Percentiles rank a stretch among this genome's conserved stretches.
phyloP scores from a whole-genome alignment of 1,140 invertebrate species.

The Myzus persicae region DNA sequence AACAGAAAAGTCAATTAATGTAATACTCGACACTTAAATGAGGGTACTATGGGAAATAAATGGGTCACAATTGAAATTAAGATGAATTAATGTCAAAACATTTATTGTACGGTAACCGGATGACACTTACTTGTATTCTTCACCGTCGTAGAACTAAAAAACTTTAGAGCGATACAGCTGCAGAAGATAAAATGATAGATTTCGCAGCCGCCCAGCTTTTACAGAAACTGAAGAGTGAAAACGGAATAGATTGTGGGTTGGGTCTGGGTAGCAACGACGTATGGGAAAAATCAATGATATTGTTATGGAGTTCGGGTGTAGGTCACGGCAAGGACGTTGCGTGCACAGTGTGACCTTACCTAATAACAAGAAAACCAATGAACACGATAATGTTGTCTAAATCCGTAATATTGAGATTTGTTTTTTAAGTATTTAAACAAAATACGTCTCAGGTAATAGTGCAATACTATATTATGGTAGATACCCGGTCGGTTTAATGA shows the following conservation, averaged over 20 bases:
- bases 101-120: neutral
- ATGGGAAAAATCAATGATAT: slow-evolving; percentile 40
- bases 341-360: slow-evolving; percentile 19
- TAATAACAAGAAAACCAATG: neutral
- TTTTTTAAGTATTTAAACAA: too few species aligned
- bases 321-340: slow-evolving; percentile 29
- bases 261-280: neutral
- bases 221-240: neutral
- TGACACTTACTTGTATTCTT: neutral
- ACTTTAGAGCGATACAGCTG: neutral
- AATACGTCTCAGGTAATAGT: too few species aligned
- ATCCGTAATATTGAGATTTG: neutral
- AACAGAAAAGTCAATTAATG: neutral
- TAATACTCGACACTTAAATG: neutral
- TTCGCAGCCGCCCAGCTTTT: neutral
- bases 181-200: neutral
- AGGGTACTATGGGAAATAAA: neutral
- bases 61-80: neutral
- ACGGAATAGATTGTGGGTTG: neutral
- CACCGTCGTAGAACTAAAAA: neutral
- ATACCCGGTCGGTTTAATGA: too few species aligned
- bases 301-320: slow-evolving; percentile 30
- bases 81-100: neutral
- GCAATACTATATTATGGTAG: too few species aligned
- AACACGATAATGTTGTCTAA: neutral